Evolutionary conservation across 2,113 vertebrate species (phyloP), one percentile per base, ranked within the genome.

Genomic region (Clarias macrocephalus): DNA sequence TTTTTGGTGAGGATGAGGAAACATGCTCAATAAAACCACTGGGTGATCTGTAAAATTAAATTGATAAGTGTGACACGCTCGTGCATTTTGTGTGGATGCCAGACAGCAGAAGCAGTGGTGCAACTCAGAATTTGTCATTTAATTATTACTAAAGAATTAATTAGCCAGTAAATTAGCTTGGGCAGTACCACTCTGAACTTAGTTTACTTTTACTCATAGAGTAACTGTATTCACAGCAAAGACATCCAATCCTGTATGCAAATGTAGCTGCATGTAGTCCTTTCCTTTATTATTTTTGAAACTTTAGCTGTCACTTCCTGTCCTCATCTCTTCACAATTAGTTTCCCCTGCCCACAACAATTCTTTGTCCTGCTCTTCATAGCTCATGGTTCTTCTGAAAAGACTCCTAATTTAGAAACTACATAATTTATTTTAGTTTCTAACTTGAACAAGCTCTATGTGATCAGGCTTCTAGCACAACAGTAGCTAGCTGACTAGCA

Each of bases 21-120:
- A 70, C 3, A 10, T 66, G 65, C n/a, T 15, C 65, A 66, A 66
- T 66, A 66, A 66, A 73, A 73, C 70, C 30, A 73, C 33, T 3
- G 70, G 68, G 68, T 70, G 68, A 37, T 73, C 70, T 73, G 70
- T 70, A 70, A 70, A 73, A 73, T 73, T 73, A 73, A 73, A 73
- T 4, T 23, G 70, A 73, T 73, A 73, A 73, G 70, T 42, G 70
- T 3, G 70, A 42, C 70, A 2, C 19, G 18, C 19, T 73, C 18
- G 1, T 42, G 70, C 33, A 42, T 42, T 42, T 73, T 73, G 33
- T 10, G 8, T 23, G 18, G 33, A 21, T 37, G 30, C 70, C 70
- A 73, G 33, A 42, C 70, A 73, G 70, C 19, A 42, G 33, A 23
- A 42, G 33, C 33, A 37, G 18, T 42, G 18, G 70, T 42, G 9